phyloP scores from a whole-genome alignment of 2,113 vertebrate species.

The Cheilinus undulatus region DNA sequence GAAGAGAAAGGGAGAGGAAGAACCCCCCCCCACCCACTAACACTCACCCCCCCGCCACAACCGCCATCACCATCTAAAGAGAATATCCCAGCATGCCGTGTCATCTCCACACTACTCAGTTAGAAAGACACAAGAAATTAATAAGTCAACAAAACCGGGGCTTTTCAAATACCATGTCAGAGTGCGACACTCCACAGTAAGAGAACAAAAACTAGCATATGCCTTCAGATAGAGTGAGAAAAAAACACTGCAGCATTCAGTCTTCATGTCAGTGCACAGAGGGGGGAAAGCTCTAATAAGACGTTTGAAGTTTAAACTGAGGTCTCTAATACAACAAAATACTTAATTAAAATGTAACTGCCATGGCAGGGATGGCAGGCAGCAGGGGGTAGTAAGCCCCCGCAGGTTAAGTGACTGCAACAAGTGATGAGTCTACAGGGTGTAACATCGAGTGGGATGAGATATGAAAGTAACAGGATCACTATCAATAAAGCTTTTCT shows the following conservation, averaged over 20 bases:
- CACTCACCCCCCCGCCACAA: slow-evolving; percentile 48
- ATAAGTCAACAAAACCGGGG: slow-evolving; percentile 80
- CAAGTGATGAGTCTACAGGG: slow-evolving; percentile 46
- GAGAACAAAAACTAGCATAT: slow-evolving; percentile 59
- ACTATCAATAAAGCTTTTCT: slow-evolving; percentile 16
- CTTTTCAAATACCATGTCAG: slow-evolving; percentile 66
- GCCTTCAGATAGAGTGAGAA: slow-evolving; percentile 40
- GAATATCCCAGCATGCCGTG: slow-evolving; percentile 77
- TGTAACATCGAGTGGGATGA: slow-evolving; percentile 12
- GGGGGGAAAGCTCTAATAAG: slow-evolving; percentile 56
- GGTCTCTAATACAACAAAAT: slow-evolving; percentile 64
- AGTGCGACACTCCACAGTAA: slow-evolving; percentile 31
- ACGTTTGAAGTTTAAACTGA: slow-evolving; percentile 61
- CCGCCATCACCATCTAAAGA: slow-evolving; percentile 74
- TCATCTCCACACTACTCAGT: slow-evolving; percentile 76
- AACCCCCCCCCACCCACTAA: slow-evolving; percentile 54
- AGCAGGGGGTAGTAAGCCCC: slow-evolving; percentile 44
- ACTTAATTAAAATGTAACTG: slow-evolving; percentile 63
- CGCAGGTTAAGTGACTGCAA: slow-evolving; percentile 54
- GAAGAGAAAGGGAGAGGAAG: slow-evolving; percentile 35
- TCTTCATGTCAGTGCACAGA: slow-evolving; percentile 54
- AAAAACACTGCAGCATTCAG: slow-evolving; percentile 27
- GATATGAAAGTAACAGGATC: slow-evolving; percentile 1
- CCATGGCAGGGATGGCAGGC: slow-evolving; percentile 24
- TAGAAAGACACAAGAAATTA: slow-evolving; percentile 80